phyloP scores from a whole-genome alignment of 2,888 invertebrate species.

The Mesoligia furuncula region DNA sequence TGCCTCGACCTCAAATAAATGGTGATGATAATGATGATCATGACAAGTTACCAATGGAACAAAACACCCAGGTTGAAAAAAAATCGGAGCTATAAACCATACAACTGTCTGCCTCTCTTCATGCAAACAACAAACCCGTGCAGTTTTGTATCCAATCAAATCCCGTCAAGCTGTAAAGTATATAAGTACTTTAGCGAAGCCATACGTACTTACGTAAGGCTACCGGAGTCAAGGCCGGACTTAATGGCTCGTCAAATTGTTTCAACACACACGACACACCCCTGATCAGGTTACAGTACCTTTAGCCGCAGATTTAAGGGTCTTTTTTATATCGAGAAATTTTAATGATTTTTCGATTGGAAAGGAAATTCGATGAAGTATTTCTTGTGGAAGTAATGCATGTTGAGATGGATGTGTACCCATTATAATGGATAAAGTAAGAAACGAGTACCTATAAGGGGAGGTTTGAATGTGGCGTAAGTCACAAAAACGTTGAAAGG shows the following conservation, averaged over 20 bases:
- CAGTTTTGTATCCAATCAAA: constrained; percentile 58
- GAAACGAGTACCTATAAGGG: no score
- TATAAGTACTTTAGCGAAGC: constrained; percentile 60
- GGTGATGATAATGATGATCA: background rate
- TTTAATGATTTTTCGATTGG: background rate
- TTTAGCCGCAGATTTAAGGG: constrained; percentile 47
- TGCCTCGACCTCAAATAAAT: background rate
- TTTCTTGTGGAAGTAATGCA: no score
- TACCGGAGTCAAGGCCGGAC: constrained; percentile 64
- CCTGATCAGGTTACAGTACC: constrained; percentile 60
- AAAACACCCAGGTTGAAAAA: background rate
- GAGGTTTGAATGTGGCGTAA: no score
- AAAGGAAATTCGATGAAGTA: background rate
- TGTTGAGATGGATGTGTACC: no score
- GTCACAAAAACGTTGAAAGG: no score
- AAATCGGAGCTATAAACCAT: constrained; percentile 18
- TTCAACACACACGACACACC: constrained; percentile 47
- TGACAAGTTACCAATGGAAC: background rate
- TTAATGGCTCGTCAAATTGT: constrained; percentile 68
- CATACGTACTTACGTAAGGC: constrained; percentile 40
- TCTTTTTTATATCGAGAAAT: constrained; percentile 20
- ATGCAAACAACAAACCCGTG: constrained; percentile 10
- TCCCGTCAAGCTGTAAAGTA: constrained; percentile 39
- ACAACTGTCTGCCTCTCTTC: constrained; percentile 19
- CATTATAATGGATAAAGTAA: no score